A percentile compares a stretch with the other conserved stretches of the same genome.
Conservation (phyloP, 2,797 vertebrate species). For the Sebastes miniatus region DNA sequence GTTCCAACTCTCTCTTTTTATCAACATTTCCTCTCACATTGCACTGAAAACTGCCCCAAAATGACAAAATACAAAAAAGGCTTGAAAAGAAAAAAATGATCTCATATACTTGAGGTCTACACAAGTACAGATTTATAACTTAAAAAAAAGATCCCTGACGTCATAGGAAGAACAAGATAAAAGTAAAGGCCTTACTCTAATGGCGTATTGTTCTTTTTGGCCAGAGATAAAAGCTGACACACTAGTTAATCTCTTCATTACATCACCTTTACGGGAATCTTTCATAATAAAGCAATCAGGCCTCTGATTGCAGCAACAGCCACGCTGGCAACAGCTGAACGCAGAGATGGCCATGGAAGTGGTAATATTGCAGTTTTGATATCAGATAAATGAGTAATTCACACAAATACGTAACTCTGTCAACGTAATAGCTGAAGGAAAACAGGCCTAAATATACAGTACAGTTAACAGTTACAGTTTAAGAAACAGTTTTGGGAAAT, state of each 20-base stretch:
- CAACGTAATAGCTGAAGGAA: not conserved
- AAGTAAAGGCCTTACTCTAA: not conserved
- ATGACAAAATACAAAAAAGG: not conserved
- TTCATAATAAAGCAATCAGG: slow-evolving; percentile 41
- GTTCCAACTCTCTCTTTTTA: not conserved
- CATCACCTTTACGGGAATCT: slow-evolving; percentile 19
- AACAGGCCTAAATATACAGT: not conserved
- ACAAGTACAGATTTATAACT: not conserved
- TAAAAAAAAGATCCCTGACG: not conserved
- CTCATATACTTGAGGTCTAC: not conserved
- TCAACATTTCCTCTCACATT: not conserved
- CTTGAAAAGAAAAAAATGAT: not conserved
- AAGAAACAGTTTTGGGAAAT: not conserved
- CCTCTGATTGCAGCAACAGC: slow-evolving; percentile 21
- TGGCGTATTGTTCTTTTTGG: slow-evolving; percentile 8
- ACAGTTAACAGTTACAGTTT: not conserved
- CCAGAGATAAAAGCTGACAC: slow-evolving; percentile 17
- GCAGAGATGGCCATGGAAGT: not conserved
- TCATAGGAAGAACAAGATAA: not conserved
- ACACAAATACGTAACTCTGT: too few relatives aligned
- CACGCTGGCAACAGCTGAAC: not conserved
- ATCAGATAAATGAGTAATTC: slow-evolving; percentile 1
- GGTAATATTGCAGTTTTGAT: not conserved
- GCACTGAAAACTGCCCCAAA: not conserved
- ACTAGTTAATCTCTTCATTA: slow-evolving; percentile 26